A percentile compares a stretch with the other conserved stretches of the same genome.
phyloP scores from a whole-genome alignment of 1,140 invertebrate species.

The Dryas iulia region DNA sequence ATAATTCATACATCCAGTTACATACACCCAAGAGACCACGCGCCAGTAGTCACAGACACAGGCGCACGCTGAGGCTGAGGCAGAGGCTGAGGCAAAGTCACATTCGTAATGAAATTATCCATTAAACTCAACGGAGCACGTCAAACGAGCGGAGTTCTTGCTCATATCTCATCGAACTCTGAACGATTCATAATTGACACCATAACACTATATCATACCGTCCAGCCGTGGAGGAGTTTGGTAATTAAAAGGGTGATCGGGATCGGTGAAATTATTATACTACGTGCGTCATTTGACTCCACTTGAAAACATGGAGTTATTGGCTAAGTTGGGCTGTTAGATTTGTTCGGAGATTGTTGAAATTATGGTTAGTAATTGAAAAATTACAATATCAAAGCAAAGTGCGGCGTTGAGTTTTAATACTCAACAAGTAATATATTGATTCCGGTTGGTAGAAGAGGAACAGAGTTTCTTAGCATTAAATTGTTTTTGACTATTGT shows the following conservation, averaged over 20 bases:
- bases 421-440: no score
- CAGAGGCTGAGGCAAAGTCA: no score
- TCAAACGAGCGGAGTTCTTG: slow-evolving; percentile 51
- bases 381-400: no score
- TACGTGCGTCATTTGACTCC: neutral
- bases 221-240: slow-evolving; percentile 26
- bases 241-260: slow-evolving; percentile 22
- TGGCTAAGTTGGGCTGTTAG: neutral
- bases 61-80: no score
- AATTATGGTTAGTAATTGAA: neutral
- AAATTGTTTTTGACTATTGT: no score
- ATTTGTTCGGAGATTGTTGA: neutral
- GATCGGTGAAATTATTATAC: slow-evolving; percentile 12
- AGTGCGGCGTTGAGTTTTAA: no score
- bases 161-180: slow-evolving; percentile 48
- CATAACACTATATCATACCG: slow-evolving; percentile 52
- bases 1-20: neutral
- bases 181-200: slow-evolving; percentile 54
- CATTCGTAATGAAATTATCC: slow-evolving; percentile 47
- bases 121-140: slow-evolving; percentile 57
- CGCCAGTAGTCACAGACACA: neutral
- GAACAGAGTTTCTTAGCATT: no score
- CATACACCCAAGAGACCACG: neutral
- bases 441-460: no score
- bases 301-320: neutral